Evolutionary conservation across 2,113 vertebrate species (phyloP).

Genomic region (Brachionichthys hirsutus): DNA sequence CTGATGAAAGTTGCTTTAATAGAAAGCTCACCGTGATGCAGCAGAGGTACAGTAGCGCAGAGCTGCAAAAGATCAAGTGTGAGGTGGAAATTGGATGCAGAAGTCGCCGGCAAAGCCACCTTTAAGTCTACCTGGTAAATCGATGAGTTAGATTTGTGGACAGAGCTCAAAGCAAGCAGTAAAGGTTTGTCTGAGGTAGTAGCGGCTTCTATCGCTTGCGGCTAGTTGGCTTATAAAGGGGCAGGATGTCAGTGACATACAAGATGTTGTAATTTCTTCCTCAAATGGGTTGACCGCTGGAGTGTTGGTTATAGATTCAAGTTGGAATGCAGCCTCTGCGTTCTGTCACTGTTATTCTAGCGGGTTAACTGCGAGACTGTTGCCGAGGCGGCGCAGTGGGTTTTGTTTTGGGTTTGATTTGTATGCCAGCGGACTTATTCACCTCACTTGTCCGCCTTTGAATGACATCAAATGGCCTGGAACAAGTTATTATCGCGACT

Average conservation of each 20-base stretch:
- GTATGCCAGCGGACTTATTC: not conserved
- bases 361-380: not conserved
- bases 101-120: slow-evolving; percentile 17
- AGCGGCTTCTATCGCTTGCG: not conserved
- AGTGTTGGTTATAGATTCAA: not conserved
- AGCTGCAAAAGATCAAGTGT: slow-evolving; percentile 6
- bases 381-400: not conserved
- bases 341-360: not conserved
- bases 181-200: slow-evolving; percentile 18
- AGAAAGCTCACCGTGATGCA: not conserved
- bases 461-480: not conserved
- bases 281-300: not conserved
- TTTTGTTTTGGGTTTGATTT: slow-evolving; percentile 7
- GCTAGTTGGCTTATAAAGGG: not conserved
- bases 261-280: not conserved
- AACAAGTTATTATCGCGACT: too few species aligned
- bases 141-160: slow-evolving; percentile 40
- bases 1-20: not conserved
- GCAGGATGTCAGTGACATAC: not conserved
- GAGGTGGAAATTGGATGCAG: slow-evolving; percentile 24
- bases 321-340: not conserved
- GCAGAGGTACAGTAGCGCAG: not conserved
- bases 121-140: slow-evolving; percentile 38
- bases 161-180: slow-evolving; percentile 29
- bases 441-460: slow-evolving; percentile 18